Evolutionary conservation across 2,888 invertebrate species (phyloP).

Genomic region (Callyntrura guangdongensis): DNA sequence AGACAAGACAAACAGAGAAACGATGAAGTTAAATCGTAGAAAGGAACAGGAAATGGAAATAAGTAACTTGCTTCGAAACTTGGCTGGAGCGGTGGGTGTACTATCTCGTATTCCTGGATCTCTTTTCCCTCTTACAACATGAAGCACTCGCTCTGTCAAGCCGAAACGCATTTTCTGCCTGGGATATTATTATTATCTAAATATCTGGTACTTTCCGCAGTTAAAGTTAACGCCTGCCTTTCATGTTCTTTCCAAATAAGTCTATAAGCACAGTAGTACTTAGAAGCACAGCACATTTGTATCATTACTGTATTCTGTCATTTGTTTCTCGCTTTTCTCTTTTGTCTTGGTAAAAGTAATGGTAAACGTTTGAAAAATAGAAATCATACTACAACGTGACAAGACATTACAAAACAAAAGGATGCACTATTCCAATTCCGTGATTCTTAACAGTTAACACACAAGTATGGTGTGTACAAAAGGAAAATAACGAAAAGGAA

Average conservation of each 20-base stretch:
- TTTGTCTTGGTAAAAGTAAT: not conserved
- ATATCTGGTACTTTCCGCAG: not conserved
- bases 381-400: conserved; percentile 58
- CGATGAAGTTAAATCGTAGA: too few species aligned
- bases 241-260: conserved; percentile 7
- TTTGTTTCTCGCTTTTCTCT: not conserved
- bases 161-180: not conserved
- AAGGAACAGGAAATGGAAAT: conserved; percentile 56
- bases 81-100: not conserved
- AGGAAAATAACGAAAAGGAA: too few species aligned
- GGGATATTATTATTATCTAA: conserved; percentile 45
- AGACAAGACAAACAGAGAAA: conserved; percentile 17
- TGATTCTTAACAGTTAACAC: conserved; percentile 38
- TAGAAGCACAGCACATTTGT: too few species aligned
- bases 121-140: not conserved
- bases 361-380: conserved; percentile 45
- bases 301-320: too few species aligned
- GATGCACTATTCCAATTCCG: conserved; percentile 5
- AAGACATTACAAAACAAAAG: conserved; percentile 46
- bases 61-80: conserved; percentile 1
- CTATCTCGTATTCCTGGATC: too few species aligned
- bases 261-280: not conserved
- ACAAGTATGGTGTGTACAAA: too few species aligned
- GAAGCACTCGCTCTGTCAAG: not conserved
- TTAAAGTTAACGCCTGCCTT: conserved; percentile 10